Evolutionary conservation across 1,140 invertebrate species (phyloP).

Genomic region (Protaetia brevitarsis): DNA sequence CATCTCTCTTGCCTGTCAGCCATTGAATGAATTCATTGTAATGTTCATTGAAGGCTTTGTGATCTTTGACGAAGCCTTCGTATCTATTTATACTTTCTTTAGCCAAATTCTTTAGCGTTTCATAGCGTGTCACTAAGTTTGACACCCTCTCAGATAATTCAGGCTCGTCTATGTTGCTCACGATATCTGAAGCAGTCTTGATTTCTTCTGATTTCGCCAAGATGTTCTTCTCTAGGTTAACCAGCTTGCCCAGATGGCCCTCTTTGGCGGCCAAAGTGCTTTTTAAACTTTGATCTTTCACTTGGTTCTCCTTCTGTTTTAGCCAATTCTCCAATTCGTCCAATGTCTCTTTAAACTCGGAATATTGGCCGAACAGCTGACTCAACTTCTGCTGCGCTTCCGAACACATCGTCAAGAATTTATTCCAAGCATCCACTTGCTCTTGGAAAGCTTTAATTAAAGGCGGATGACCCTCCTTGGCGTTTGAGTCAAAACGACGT

Average conservation of each 20-base stretch:
- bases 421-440: constrained; percentile 71
- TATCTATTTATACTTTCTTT: constrained; percentile 78
- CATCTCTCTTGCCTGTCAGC: constrained; percentile 66
- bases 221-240: constrained; percentile 72
- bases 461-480: constrained; percentile 69
- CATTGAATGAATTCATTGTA: constrained; percentile 73
- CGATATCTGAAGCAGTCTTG: constrained; percentile 65
- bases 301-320: constrained; percentile 75
- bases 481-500: constrained; percentile 77
- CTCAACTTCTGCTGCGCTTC: constrained; percentile 66
- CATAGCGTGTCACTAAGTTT: constrained; percentile 78
- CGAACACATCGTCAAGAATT: constrained; percentile 70
- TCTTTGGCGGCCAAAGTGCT: constrained; percentile 80
- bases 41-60: constrained; percentile 75
- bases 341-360: constrained; percentile 74
- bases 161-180: constrained; percentile 72
- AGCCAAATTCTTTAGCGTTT: constrained; percentile 76
- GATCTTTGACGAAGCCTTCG: constrained; percentile 81
- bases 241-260: constrained; percentile 75
- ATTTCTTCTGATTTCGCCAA: constrained; percentile 68
- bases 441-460: constrained; percentile 74
- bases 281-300: constrained; percentile 88
- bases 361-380: constrained; percentile 70
- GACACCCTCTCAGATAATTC: constrained; percentile 74
- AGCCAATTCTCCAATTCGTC: constrained; percentile 79